Base-by-base conservation (phyloP, 2,797 vertebrate genomes). In the Catostomus latipinnis region DNA sequence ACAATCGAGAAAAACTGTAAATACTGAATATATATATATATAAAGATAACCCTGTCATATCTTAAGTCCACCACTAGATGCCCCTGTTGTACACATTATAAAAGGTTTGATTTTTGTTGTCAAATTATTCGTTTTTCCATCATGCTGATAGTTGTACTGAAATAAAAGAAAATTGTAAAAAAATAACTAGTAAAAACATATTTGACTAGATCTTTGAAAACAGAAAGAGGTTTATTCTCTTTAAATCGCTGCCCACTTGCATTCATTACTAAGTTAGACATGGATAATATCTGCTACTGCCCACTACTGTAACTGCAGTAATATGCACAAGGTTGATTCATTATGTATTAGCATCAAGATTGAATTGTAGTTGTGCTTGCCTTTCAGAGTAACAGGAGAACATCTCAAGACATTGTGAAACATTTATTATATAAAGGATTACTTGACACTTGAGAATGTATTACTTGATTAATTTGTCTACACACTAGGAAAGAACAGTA, bases 31-130 rank as follows among this genome's bases (percentile, higher is more conserved):
- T 22, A 22, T 22, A 2, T 22, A 22, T 22, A 22, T 22, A 22
- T 22, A 22, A 1, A 22, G 34, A 3, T 4, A 34, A 34, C 34
- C 34, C 34, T 34, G 34, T 34, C 34, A 4, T 34, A 34, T 2
- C 34, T 34, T 53, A 8, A 6, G 8, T 1, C 2, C 1, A 6
- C 52, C 74, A 22, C 52, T 57, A 76, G 74, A 67, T 66, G 74
- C 16, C 52, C 4, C n/a, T 76, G 52, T n/a, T 75, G 50, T 46
- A 75, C n/a, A 46, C 10, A 14, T 8, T 16, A 75, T 63, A 53
- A 11, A 62, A 53, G 12, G 12, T 49, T 49, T 6, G 5, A 53
- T 46, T 46, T 43, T 13, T 43, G 11, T 50, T 6, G 5, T 18
- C 50, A 10, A 9, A 46, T 66, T 0, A 1, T 50, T 61, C 2